Percentiles rank a stretch among this genome's conserved stretches.
These are phyloP conservation scores for Urocolius indicus DNA, from an alignment of 2,113 vertebrate genomes.

Conservation along the genomic window DNA sequence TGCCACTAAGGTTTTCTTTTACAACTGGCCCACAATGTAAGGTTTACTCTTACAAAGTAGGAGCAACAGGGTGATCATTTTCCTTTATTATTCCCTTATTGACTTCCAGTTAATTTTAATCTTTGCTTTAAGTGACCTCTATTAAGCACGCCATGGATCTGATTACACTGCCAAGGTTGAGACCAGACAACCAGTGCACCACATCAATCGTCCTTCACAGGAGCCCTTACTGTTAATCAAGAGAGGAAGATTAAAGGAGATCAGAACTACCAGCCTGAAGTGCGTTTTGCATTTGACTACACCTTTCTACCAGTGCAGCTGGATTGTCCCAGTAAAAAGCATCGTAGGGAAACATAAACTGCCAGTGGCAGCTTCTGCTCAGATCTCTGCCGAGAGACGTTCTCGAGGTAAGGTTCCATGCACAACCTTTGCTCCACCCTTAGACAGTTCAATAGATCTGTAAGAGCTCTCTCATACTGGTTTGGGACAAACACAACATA, in stretches of 20 bases:
- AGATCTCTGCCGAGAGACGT: neutral
- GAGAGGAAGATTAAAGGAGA: conserved; percentile 52
- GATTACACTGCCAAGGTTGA: conserved; percentile 50
- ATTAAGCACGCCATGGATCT: conserved; percentile 28
- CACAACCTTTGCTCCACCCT: neutral
- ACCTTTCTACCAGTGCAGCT: neutral
- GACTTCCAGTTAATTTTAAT: conserved; percentile 69
- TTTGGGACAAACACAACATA: neutral
- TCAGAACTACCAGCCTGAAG: conserved; percentile 19
- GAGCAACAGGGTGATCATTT: conserved; percentile 60
- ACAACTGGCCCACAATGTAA: conserved; percentile 38
- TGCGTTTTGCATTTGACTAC: conserved; percentile 7
- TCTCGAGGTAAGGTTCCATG: neutral
- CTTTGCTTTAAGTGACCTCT: conserved; percentile 54
- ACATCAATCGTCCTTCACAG: conserved; percentile 51
- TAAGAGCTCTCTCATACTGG: neutral
- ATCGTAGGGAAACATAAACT: fast-evolving
- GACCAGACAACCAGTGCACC: neutral
- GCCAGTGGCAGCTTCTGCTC: neutral
- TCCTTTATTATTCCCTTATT: conserved; percentile 72
- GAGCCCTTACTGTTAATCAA: conserved; percentile 65
- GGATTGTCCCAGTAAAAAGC: neutral
- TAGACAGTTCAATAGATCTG: neutral
- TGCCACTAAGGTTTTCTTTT: neutral
- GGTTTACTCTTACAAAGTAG: conserved; percentile 51